These are phyloP conservation scores for Sparus aurata DNA, from an alignment of 2,797 vertebrate genomes.

Conservation along the genomic window DNA sequence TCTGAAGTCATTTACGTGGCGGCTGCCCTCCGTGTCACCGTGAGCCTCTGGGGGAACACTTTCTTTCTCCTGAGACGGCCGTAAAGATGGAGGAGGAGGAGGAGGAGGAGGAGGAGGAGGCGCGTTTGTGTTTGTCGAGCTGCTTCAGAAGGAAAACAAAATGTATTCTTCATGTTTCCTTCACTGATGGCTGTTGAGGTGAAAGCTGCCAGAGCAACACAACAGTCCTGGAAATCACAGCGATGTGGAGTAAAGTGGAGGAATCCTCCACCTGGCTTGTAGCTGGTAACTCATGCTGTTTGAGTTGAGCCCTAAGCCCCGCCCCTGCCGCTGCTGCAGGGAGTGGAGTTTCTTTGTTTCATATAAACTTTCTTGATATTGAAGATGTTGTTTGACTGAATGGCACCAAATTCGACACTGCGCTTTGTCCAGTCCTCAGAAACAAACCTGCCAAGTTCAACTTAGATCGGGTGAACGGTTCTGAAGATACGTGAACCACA, in stretches of 20 bases:
- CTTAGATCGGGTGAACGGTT: too few species aligned
- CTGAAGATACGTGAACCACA: too few species aligned
- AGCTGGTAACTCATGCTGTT: too few species aligned
- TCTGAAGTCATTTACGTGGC: constrained; percentile 35
- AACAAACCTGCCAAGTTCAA: too few species aligned
- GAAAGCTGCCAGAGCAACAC: constrained; percentile 14
- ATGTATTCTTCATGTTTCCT: constrained; percentile 20
- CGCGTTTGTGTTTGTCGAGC: constrained; percentile 17
- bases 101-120: background rate
- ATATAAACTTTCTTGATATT: too few species aligned
- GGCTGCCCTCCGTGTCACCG: constrained; percentile 7
- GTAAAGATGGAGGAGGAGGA: constrained; percentile 2
- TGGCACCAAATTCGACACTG: too few species aligned
- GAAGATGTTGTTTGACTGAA: too few species aligned
- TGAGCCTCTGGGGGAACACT: background rate
- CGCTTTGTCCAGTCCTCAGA: too few species aligned
- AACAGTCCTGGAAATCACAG: constrained; percentile 15
- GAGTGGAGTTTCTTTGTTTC: too few species aligned
- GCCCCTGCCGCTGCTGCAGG: too few species aligned
- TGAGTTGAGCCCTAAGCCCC: too few species aligned
- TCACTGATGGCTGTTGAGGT: constrained; percentile 35
- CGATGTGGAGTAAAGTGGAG: constrained; percentile 15
- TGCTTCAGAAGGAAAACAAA: constrained; percentile 10
- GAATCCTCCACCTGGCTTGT: too few species aligned
- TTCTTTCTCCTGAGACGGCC: background rate